These are phyloP conservation scores for Plebejus melissa DNA, from an alignment of 2,888 invertebrate genomes.

Conservation along the genomic window DNA sequence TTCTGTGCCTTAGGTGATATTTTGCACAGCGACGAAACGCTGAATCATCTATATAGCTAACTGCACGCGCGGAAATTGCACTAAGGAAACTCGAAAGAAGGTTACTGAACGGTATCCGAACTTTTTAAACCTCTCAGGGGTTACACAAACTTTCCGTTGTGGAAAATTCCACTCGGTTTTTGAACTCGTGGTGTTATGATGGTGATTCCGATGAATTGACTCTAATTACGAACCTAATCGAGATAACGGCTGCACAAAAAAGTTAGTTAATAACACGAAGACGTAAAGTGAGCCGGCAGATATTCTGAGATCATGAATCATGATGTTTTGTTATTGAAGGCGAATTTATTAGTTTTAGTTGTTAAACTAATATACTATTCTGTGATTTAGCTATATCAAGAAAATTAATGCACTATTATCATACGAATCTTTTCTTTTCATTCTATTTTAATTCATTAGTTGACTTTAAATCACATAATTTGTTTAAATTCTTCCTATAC, in stretches of 20 bases:
- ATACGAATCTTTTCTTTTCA: too few relatives aligned
- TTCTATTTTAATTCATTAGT: too few relatives aligned
- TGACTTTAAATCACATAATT: too few relatives aligned
- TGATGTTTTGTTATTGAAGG: too few relatives aligned
- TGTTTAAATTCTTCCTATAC: too few relatives aligned
- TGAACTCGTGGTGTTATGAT: background rate
- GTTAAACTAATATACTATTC: too few relatives aligned
- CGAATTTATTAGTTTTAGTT: too few relatives aligned
- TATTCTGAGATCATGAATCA: background rate
- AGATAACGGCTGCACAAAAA: conserved; percentile 7
- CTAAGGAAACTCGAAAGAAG: background rate
- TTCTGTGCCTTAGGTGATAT: too few relatives aligned
- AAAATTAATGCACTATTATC: too few relatives aligned
- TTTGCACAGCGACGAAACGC: too few relatives aligned
- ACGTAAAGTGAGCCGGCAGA: background rate
- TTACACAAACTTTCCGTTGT: background rate
- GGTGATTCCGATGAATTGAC: conserved; percentile 6
- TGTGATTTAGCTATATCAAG: too few relatives aligned
- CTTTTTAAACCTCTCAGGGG: background rate
- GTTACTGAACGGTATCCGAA: background rate
- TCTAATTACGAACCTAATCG: background rate
- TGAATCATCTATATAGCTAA: too few relatives aligned
- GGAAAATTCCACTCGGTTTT: conserved; percentile 12
- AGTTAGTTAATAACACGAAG: background rate
- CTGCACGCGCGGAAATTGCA: background rate